Percentiles rank a stretch among this genome's conserved stretches.
Conservation (phyloP, 2,888 invertebrate genomes). For the Aphodius granarius region DNA sequence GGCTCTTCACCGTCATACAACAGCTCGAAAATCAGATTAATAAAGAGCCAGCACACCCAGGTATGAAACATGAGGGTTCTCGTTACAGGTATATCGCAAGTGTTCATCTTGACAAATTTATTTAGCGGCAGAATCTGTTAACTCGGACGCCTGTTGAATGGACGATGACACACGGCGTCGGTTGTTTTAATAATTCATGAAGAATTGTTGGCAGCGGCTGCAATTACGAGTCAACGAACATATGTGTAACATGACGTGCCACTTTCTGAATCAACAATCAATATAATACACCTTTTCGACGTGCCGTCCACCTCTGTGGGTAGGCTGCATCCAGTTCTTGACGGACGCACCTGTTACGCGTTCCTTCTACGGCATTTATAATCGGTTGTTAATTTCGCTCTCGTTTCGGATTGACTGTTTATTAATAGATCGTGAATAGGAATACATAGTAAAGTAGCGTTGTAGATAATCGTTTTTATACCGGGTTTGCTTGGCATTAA, state of each 20-base stretch:
- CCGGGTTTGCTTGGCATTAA: too few species aligned
- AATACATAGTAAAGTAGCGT: not conserved
- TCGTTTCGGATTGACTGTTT: not conserved
- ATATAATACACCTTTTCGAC: not conserved
- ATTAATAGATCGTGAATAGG: not conserved
- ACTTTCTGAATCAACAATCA: not conserved
- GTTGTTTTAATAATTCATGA: constrained; percentile 21
- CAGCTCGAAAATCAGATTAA: not conserved
- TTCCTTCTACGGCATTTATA: not conserved
- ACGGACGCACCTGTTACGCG: not conserved
- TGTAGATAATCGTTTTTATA: not conserved
- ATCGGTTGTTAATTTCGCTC: not conserved
- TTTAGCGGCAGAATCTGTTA: constrained; percentile 17
- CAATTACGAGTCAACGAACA: not conserved
- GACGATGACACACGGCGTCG: constrained; percentile 6
- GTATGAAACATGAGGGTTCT: not conserved
- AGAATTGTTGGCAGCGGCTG: constrained; percentile 1
- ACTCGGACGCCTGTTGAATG: constrained; percentile 11
- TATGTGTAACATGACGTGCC: not conserved
- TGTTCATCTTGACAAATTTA: constrained; percentile 19
- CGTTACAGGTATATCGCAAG: constrained; percentile 14
- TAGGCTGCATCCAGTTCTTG: not conserved
- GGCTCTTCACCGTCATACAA: not conserved
- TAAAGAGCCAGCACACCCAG: not conserved
- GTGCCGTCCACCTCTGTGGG: not conserved